Evolutionary conservation across 2,797 vertebrate species (phyloP).

Genomic region (Hirundo rustica): DNA sequence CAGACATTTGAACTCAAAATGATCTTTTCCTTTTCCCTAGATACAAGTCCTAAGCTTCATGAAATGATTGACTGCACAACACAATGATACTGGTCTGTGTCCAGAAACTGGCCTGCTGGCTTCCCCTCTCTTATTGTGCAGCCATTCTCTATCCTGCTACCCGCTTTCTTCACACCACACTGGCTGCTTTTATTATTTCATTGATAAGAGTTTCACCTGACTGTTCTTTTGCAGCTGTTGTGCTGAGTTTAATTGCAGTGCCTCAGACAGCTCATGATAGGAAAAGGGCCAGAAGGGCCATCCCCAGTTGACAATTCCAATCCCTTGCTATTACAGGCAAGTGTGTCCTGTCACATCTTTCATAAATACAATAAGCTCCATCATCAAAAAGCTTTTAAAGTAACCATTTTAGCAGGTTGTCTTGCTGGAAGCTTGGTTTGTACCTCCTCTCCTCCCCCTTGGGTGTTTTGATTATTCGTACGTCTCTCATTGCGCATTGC

Average conservation of each 20-base stretch:
- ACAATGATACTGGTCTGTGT: neutral
- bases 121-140: neutral
- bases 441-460: neutral
- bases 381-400: neutral
- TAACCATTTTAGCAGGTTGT: neutral
- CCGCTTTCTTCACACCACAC: neutral
- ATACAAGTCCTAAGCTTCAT: conserved; percentile 8
- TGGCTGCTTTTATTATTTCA: neutral
- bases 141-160: neutral
- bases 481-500: accelerated
- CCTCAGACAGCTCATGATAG: neutral
- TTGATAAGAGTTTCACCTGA: neutral
- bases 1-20: conserved; percentile 17
- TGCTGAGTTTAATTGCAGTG: neutral
- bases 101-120: conserved; percentile 35
- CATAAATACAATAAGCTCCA: neutral
- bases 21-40: neutral
- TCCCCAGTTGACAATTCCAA: neutral
- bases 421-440: neutral
- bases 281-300: neutral
- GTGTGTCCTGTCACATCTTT: neutral
- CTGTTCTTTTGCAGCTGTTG: neutral
- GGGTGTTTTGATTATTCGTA: neutral
- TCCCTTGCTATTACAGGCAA: neutral
- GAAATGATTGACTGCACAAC: conserved; percentile 17